phyloP scores from a whole-genome alignment of 2,888 invertebrate species.

The Thecophora atra region DNA sequence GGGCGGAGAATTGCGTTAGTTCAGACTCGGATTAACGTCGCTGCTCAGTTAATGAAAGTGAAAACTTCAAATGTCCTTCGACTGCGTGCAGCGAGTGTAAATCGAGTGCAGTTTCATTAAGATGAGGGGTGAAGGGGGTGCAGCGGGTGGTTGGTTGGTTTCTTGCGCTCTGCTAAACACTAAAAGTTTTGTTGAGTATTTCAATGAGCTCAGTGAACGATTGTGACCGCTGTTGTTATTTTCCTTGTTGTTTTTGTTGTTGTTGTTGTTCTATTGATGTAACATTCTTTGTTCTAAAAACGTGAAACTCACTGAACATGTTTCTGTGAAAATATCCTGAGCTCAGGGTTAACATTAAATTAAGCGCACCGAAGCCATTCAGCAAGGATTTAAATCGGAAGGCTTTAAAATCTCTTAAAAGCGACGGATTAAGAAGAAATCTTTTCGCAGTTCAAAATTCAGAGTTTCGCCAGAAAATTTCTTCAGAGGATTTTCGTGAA shows the following conservation, averaged over 20 bases:
- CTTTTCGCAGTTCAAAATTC: no score
- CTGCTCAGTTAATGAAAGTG: background rate
- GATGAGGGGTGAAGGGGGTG: no score
- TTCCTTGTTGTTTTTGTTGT: no score
- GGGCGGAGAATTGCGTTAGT: background rate
- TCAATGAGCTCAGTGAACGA: background rate
- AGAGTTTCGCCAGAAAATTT: no score
- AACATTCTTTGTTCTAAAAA: conserved; percentile 1
- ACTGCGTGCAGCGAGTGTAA: conserved; percentile 5
- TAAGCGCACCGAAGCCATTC: background rate
- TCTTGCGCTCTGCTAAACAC: conserved; percentile 7
- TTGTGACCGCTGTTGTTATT: conserved; percentile 1
- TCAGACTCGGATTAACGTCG: background rate
- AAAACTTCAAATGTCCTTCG: conserved; percentile 11
- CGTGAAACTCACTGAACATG: background rate
- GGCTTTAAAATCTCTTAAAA: background rate
- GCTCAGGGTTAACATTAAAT: background rate
- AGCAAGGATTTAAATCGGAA: background rate
- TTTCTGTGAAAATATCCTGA: background rate
- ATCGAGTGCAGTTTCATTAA: conserved; percentile 2
- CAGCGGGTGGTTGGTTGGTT: background rate
- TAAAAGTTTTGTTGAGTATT: conserved; percentile 1
- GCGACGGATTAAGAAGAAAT: background rate
- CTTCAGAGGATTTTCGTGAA: no score
- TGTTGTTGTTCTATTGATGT: no score